Base-by-base conservation (phyloP, 2,888 invertebrate genomes). In the Tipula unca region DNA sequence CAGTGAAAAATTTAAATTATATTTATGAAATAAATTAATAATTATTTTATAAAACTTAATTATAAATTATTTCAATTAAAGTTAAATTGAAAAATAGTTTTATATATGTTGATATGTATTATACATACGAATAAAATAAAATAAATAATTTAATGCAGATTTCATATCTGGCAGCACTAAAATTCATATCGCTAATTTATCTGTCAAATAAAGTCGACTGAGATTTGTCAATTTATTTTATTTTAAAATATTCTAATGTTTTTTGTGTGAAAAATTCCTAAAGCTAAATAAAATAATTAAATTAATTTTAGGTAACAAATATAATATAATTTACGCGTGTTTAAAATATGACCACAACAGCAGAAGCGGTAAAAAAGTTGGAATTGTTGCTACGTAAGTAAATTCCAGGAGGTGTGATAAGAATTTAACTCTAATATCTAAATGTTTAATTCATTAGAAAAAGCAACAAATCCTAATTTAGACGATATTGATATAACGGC, bases 381-480 rank as follows among this genome's bases (percentile, higher is more conserved):
- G 84, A 84, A 84, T 36, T 36, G 13, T 84, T 84, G 20, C 36
- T 84, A 36, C 84, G 84, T 84, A 84, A 84, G 84, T 83, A 32
- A 14, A 32, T 83, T 14, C 8, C 17, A 32, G 32, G 1, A 32
- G 10, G n/a, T 83, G 10, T 17, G 35, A 83, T 35, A 82, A 29
- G 35, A 14, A 5, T 32, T 83, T 17, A 1, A 8, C 14, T 83
- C n/a, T n/a, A n/a, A n/a, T 48, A 48, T 48, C 48, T n/a, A 14
- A 48, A 48, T n/a, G 14, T 83, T 8, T 17, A n/a, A 29, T 83
- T 83, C 29, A 90, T 88, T 88, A 95, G 96, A 96, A 90, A 94
- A 95, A 92, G 96, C 96, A 85, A 97, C 97, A 85, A 96, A 95
- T 91, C 94, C 96, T 86, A 92, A 93, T 87, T 94, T 95, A 89